Evolutionary conservation across 2,888 invertebrate species (phyloP).

Genomic region (Ischnura elegans): DNA sequence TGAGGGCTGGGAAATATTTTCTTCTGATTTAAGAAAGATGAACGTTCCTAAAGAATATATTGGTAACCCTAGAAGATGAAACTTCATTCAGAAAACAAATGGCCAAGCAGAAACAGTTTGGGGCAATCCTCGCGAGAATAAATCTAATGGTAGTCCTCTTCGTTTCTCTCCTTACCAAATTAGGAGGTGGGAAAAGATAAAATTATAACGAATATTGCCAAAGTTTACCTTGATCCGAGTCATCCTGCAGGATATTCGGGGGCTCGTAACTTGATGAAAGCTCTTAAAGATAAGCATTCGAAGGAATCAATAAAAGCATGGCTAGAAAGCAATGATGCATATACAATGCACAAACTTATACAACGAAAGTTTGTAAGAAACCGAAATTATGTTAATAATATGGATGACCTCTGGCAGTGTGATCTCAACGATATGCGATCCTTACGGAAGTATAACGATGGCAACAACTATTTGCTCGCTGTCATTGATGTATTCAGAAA

Average conservation of each 20-base stretch:
- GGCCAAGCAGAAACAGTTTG: too few species aligned
- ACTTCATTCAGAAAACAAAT: not conserved
- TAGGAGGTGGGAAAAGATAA: not conserved
- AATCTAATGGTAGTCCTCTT: too few species aligned
- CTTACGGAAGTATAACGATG: not conserved
- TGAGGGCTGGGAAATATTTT: slow-evolving; percentile 18
- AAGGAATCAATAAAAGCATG: slow-evolving; percentile 61
- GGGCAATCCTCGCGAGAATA: too few species aligned
- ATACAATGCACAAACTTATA: slow-evolving; percentile 62
- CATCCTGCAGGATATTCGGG: not conserved
- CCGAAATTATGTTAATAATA: slow-evolving; percentile 70
- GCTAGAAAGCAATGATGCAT: slow-evolving; percentile 70
- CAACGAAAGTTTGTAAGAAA: slow-evolving; percentile 68
- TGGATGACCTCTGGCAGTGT: slow-evolving; percentile 71
- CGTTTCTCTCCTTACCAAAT: not conserved
- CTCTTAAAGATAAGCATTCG: not conserved
- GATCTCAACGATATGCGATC: too few species aligned
- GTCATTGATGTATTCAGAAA: slow-evolving; percentile 50
- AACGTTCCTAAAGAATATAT: slow-evolving; percentile 40
- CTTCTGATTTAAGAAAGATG: not conserved
- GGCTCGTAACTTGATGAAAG: slow-evolving; percentile 44
- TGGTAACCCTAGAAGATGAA: slow-evolving; percentile 37
- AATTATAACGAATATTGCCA: not conserved
- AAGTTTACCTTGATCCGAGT: not conserved
- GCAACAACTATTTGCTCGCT: not conserved